A percentile compares a stretch with the other conserved stretches of the same genome.
These are phyloP conservation scores for cattle (Bos taurus) DNA, from an alignment of 2,113 vertebrate species.

Conservation along the genomic window ARS-UCD2.0 NC_037331.1:96152001-96152500, in stretches of 20 bases:
- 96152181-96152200: neutral
- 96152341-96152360: neutral
- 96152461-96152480: neutral
- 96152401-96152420: neutral
- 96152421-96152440: neutral
- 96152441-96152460: neutral
- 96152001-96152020: neutral
- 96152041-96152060: rapidly evolving
- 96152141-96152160: neutral
- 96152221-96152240: neutral
- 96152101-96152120: neutral
- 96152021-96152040: neutral
- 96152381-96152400: neutral
- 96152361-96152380: neutral
- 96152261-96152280: neutral
- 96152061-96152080: neutral
- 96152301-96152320: neutral
- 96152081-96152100: neutral
- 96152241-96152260: neutral
- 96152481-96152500: rapidly evolving
- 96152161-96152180: neutral
- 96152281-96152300: neutral
- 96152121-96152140: neutral
- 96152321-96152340: neutral
- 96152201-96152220: neutral